phyloP scores from a whole-genome alignment of 2,113 vertebrate species.

The Petroica traversi region DNA sequence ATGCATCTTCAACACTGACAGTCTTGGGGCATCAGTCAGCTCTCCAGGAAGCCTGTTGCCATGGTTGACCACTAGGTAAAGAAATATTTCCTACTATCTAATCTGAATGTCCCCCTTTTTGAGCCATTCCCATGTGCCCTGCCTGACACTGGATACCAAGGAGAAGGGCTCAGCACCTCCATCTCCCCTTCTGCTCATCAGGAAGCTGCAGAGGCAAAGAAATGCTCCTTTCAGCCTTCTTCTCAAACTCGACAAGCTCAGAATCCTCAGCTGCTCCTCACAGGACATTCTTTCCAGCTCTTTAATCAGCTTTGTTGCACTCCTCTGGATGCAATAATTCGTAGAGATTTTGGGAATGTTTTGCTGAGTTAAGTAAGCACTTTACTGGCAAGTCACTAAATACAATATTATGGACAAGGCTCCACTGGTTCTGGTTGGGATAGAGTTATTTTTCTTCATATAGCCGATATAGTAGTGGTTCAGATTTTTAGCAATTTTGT shows the following conservation, averaged over 20 bases:
- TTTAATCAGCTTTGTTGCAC: background rate
- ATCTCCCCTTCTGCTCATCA: fast-evolving
- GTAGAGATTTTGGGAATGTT: background rate
- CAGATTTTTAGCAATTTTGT: background rate
- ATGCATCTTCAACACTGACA: background rate
- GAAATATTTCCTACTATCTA: background rate
- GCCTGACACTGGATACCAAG: background rate
- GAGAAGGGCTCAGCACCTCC: fast-evolving
- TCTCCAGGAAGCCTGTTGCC: background rate
- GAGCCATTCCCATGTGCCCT: background rate
- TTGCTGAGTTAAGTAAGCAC: background rate
- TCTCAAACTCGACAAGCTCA: background rate
- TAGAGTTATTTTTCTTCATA: background rate
- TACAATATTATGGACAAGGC: background rate
- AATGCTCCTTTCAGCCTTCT: background rate
- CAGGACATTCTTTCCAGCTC: background rate
- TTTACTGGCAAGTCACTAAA: background rate
- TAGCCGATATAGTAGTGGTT: background rate
- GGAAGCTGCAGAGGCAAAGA: background rate
- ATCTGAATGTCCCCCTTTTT: background rate
- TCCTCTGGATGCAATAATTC: background rate
- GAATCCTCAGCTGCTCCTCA: background rate
- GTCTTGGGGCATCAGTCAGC: background rate
- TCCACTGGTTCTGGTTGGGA: background rate
- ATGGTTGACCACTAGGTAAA: background rate